Base-by-base conservation (phyloP, 2,888 invertebrate species). In the Nymphalis polychloros region DNA sequence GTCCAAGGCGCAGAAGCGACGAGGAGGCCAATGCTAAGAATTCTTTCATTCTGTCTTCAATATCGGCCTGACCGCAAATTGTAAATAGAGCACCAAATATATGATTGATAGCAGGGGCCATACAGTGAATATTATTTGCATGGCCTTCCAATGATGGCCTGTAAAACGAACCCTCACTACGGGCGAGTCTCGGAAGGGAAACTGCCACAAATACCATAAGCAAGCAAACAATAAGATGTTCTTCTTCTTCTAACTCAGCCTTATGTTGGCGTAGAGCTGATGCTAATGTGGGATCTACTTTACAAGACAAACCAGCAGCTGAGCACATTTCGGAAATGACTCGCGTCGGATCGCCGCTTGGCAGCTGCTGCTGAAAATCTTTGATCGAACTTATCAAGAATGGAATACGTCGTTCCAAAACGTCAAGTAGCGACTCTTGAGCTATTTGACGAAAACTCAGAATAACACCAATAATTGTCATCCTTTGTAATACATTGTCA, bases 181-280 rank as follows among this genome's bases (percentile, higher is more conserved):
- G 94, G 1, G 99, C 98, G 62, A 99, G 93, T 86, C 98, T 97
- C 1, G 99, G 99, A 77, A 99, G 96, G 0, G 99, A 98, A 19
- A 99, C 98, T 0, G 99, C 99, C 0, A 99, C 97, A 86, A 99
- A 99, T 7, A 99, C 99, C 98, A 99, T 98, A 69, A 99, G 88
- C 50, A 99, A 92, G 84, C 99, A 99, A 1, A 98, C 97, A 49
- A 98, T 93, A 46, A 97, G 93, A 89, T 99, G 98, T 80, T 99
- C 98, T 76, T 98, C 98, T 75, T 98, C 97, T 75, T 97, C 97
- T 5, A 95, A 92, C 79, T 98, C 98, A 35, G 95, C 93, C 87
- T 98, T 98, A 82, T 99, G 98, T 71, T 96, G 95, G 76, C 97
- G 95, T 10, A 99, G 89, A 0, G 98, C 98, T 49, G 96, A 95